phyloP scores from a whole-genome alignment of 2,797 vertebrate genomes.

The Diplodus sargus region DNA sequence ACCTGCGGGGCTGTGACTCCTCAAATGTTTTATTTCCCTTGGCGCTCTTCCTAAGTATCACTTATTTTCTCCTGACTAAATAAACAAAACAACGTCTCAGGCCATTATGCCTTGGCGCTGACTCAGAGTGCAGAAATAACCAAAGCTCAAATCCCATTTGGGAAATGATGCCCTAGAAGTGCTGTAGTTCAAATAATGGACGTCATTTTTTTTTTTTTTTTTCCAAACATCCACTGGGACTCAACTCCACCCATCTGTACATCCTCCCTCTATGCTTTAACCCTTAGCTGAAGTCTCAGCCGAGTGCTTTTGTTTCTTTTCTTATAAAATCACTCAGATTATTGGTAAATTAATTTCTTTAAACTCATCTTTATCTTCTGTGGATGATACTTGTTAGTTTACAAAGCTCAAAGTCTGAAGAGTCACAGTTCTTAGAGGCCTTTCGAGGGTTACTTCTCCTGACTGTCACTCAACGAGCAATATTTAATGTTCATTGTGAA shows the following conservation, averaged over 20 bases:
- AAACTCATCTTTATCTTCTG: too few species aligned
- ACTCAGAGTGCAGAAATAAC: constrained; percentile 59
- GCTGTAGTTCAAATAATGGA: constrained; percentile 39
- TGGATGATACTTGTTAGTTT: background rate
- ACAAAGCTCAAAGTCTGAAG: background rate
- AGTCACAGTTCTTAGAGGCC: background rate
- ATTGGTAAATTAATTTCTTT: background rate
- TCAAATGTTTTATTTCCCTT: constrained; percentile 62
- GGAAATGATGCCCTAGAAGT: constrained; percentile 46
- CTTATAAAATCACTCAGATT: background rate
- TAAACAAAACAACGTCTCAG: constrained; percentile 68
- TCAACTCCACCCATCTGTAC: constrained; percentile 18
- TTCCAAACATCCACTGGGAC: constrained; percentile 11
- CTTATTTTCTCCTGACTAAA: constrained; percentile 67
- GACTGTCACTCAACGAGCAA: constrained; percentile 4
- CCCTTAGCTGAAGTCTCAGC: background rate
- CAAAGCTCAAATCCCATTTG: constrained; percentile 44
- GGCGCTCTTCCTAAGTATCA: constrained; percentile 58
- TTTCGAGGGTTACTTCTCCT: background rate
- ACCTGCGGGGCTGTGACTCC: constrained; percentile 50
- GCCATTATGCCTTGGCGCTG: constrained; percentile 57
- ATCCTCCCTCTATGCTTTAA: background rate
- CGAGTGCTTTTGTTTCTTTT: background rate
- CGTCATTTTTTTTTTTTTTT: constrained; percentile 22
- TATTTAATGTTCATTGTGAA: constrained; percentile 32